Percentiles rank a stretch among this genome's conserved stretches.
Evolutionary conservation across 2,113 vertebrate genomes (phyloP).

Genomic region (Cnemophilus loriae): DNA sequence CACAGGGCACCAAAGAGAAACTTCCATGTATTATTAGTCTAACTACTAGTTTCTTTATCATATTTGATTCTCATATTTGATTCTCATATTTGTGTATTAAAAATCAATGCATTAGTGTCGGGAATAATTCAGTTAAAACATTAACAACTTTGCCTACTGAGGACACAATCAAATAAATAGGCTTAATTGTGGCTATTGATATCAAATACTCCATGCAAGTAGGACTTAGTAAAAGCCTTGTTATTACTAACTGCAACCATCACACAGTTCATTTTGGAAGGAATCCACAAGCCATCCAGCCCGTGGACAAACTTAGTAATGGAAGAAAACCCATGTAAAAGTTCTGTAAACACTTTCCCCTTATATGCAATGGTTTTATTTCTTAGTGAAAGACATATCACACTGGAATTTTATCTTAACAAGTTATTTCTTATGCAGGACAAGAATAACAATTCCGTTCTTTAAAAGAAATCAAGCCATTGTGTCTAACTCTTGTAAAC

Average conservation of each 20-base stretch:
- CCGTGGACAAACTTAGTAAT: neutral
- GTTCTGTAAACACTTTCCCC: neutral
- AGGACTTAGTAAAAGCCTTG: neutral
- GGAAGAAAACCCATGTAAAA: neutral
- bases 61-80: neutral
- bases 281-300: neutral
- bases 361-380: neutral
- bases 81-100: neutral
- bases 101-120: neutral
- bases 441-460: neutral
- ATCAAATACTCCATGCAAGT: neutral
- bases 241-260: neutral
- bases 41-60: neutral
- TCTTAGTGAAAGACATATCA: neutral
- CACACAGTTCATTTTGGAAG: neutral
- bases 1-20: neutral
- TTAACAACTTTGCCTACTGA: neutral
- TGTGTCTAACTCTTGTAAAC: neutral
- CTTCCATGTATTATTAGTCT: neutral
- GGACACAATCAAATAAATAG: neutral
- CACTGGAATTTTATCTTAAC: neutral
- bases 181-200: neutral
- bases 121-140: neutral
- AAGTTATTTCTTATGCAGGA: neutral
- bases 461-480: neutral